Conservation (phyloP, 2,113 vertebrate species). For the Lepidothrix coronata region DNA sequence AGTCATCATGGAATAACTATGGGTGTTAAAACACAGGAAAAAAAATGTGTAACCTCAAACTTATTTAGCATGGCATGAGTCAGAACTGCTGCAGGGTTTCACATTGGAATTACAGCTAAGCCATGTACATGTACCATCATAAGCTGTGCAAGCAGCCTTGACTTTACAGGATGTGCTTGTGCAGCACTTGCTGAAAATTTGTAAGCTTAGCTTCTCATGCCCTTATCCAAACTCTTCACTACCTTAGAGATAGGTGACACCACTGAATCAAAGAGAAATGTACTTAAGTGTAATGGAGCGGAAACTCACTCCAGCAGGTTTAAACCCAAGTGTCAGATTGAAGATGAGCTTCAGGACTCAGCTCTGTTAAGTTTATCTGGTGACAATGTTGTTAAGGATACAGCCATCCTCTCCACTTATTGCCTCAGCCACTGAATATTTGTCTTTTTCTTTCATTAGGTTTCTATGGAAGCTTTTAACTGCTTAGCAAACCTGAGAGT, state of each 20-base stretch:
- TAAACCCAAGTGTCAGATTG: conserved; percentile 20
- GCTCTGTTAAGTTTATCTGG: background rate
- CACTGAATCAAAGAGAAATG: background rate
- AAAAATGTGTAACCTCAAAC: background rate
- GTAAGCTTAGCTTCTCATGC: background rate
- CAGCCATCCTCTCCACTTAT: background rate
- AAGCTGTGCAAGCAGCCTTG: background rate
- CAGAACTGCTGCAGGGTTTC: background rate
- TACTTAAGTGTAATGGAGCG: background rate
- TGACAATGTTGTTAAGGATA: background rate
- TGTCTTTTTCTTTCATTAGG: background rate
- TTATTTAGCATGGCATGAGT: background rate
- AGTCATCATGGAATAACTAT: background rate
- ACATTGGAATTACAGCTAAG: background rate
- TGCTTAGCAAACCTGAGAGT: background rate
- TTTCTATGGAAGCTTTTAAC: background rate
- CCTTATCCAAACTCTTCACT: background rate
- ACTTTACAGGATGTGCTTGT: background rate
- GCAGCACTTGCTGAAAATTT: background rate
- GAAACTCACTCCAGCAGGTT: conserved; percentile 21
- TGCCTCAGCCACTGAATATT: background rate
- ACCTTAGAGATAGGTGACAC: background rate
- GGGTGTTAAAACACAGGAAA: background rate
- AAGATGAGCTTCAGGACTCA: background rate
- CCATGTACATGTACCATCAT: background rate